Base-by-base conservation (phyloP, 2,113 vertebrate genomes). In the Raja brachyura region DNA sequence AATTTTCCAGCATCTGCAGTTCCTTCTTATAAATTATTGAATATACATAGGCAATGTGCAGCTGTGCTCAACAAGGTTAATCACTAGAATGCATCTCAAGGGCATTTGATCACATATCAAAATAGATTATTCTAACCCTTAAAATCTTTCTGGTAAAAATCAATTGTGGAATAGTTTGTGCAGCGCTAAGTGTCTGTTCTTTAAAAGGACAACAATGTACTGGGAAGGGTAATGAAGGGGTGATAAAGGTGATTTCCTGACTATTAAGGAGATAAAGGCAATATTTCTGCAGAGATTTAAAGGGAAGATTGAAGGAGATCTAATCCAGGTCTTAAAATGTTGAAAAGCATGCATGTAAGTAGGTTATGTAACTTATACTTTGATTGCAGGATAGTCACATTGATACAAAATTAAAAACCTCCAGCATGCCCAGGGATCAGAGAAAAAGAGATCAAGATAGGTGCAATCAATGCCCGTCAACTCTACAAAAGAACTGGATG, bases 71-170 rank as follows among this genome's bases (percentile, higher is more conserved):
- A 70, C 68, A 54, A 88, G 83, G 33, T 74, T 73, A 54, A 92
- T 54, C 31, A 92, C 9, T 70, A 73, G 20, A 92, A 92, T 92
- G 68, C 39, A 74, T 70, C 90, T 92, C 68, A 73, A 92, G 31
- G 90, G 90, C 20, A 73, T 73, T 92, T 88, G 59, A 14, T 88
- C 83, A 88, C 83, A 88, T 13, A 88, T 88, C 83, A 88, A 7
- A 88, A 88, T 16, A 66, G 59, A 88, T 88, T 88, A 66, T 66
- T 92, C 39, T 92, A 39, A 39, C 20, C 90, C 31, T 92, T 92
- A 54, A 92, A 73, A 92, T 73, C 66, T 73, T 92, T 54, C 39
- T 54, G 9, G 68, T 73, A 73, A 92, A 73, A 73, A 70, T 54
- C 68, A 73, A 70, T 73, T 92, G 39, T 73, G 68, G 31, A 92